Percentiles rank a stretch among this genome's conserved stretches.
Conservation (phyloP, 1,140 invertebrate genomes). For the Brevipalpus yothersi region DNA sequence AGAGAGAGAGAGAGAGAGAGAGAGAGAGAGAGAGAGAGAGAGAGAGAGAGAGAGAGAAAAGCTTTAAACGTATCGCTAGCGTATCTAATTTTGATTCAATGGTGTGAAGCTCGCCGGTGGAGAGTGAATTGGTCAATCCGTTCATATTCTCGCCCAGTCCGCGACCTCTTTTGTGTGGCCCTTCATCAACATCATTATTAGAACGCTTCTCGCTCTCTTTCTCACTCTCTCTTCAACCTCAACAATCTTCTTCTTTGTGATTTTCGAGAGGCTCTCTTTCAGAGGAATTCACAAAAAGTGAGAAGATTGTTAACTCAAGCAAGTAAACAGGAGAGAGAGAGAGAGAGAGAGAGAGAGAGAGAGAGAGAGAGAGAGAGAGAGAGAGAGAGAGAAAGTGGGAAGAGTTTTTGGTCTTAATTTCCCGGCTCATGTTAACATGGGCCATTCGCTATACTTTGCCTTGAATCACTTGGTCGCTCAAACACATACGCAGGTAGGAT, state of each 20-base stretch:
- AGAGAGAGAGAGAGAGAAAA: no score
- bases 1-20: no score
- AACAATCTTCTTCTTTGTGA: neutral
- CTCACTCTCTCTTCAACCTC: neutral
- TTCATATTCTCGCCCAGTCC: neutral
- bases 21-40: no score
- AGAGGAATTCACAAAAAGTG: neutral
- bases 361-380: constrained; percentile 3
- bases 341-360: neutral
- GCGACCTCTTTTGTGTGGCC: neutral
- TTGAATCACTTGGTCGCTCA: neutral
- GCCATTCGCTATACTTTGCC: neutral
- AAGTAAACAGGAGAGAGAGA: neutral
- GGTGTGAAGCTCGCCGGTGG: neutral
- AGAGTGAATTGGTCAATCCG: neutral
- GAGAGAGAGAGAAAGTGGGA: neutral
- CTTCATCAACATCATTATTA: neutral
- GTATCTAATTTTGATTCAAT: neutral
- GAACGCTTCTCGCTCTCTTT: neutral
- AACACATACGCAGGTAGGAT: neutral
- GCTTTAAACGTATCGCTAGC: no score
- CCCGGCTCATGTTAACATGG: no score
- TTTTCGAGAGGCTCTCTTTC: neutral
- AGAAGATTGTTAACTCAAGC: neutral
- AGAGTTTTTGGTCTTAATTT: no score